These are phyloP conservation scores for Montipora foliosa DNA, from an alignment of 64 coral and sea anemone species.

Conservation along the genomic window DNA sequence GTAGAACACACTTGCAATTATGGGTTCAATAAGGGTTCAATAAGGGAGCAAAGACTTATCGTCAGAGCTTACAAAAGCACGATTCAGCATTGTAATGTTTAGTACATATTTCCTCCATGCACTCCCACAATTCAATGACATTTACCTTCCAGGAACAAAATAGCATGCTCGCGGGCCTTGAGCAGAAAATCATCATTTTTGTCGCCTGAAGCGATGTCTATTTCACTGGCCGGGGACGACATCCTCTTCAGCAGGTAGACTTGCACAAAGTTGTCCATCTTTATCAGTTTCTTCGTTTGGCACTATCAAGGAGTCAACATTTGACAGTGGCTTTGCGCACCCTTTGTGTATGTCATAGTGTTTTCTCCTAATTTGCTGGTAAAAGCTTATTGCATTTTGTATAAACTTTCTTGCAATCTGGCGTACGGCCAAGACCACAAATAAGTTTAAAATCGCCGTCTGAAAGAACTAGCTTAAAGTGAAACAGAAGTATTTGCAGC, in stretches of 20 bases:
- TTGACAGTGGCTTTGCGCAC: not conserved
- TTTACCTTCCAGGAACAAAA: not conserved
- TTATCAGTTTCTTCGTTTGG: not conserved
- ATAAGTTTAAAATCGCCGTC: not conserved
- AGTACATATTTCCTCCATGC: no score
- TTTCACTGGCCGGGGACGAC: not conserved
- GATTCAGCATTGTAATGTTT: no score
- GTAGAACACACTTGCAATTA: no score
- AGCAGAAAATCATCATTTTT: not conserved
- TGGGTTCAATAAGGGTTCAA: no score
- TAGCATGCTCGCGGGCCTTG: not conserved
- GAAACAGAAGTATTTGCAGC: not conserved
- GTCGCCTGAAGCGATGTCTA: not conserved
- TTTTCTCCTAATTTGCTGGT: not conserved
- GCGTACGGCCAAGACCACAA: not conserved
- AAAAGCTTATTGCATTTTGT: slow-evolving; percentile 1
- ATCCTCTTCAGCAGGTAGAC: not conserved
- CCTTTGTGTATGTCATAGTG: not conserved
- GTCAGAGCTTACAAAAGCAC: no score
- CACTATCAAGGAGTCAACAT: not conserved
- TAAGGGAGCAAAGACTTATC: no score
- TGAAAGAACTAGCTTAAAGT: not conserved
- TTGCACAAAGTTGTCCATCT: not conserved
- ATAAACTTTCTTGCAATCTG: slow-evolving; percentile 2
- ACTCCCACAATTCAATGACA: not conserved